Conservation (phyloP, 2,888 invertebrate species). For the Meta bourneti region DNA sequence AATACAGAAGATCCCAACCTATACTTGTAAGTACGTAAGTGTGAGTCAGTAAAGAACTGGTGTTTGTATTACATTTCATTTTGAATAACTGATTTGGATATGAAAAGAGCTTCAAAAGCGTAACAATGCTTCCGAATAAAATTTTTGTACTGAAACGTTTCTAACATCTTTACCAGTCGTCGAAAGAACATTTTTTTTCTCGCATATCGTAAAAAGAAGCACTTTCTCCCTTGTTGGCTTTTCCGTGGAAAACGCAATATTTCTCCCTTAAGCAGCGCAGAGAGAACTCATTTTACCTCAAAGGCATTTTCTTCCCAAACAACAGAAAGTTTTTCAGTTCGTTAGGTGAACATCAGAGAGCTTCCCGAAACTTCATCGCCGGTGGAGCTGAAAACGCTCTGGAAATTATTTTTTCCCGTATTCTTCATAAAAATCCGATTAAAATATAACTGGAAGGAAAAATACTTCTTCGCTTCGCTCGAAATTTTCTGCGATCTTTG, state of each 20-base stretch:
- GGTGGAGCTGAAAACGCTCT: not conserved
- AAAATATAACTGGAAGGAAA: not conserved
- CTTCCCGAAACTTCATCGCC: not conserved
- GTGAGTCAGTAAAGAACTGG: too few species aligned
- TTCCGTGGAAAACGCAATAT: not conserved
- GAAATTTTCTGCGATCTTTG: not conserved
- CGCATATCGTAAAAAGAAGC: not conserved
- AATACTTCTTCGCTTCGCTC: not conserved
- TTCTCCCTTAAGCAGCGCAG: slow-evolving; percentile 31
- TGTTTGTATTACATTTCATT: not conserved
- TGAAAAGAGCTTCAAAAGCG: too few species aligned
- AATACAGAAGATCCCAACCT: too few species aligned
- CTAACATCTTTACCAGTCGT: not conserved
- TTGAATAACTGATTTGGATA: not conserved
- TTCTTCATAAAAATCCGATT: not conserved
- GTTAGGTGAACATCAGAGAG: slow-evolving; percentile 35
- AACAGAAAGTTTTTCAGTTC: slow-evolving; percentile 50
- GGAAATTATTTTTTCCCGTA: not conserved
- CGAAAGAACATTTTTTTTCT: not conserved
- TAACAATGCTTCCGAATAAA: not conserved
- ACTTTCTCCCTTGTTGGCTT: not conserved
- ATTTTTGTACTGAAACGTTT: not conserved
- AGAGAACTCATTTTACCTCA: slow-evolving; percentile 34
- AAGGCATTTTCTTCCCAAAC: slow-evolving; percentile 37
- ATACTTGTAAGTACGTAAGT: too few species aligned